These are phyloP conservation scores for Ceraclea dissimilis DNA, from an alignment of 2,888 invertebrate species.

Conservation along the genomic window DNA sequence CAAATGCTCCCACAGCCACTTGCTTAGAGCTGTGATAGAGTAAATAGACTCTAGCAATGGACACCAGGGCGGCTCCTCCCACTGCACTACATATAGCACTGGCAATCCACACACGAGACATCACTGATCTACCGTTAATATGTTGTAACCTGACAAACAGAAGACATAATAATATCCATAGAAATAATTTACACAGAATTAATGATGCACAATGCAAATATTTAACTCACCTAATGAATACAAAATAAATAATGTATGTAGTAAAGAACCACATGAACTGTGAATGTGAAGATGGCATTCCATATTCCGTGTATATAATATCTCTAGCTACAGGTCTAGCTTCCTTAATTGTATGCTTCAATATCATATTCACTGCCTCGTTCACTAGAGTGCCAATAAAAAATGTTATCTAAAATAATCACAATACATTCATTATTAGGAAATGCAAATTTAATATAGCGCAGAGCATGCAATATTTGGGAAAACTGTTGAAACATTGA, in stretches of 20 bases:
- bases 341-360: conserved; percentile 78
- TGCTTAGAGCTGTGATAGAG: conserved; percentile 79
- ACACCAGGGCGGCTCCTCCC: conserved; percentile 52
- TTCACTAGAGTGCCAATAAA: conserved; percentile 71
- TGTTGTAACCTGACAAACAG: conserved; percentile 63
- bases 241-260: conserved; percentile 75
- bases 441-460: conserved; percentile 7
- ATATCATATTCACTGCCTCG: conserved; percentile 68
- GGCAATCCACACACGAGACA: conserved; percentile 66
- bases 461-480: not conserved
- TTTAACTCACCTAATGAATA: conserved; percentile 65
- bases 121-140: conserved; percentile 69
- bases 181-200: not conserved
- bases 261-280: conserved; percentile 91
- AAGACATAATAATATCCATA: not conserved
- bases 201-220: too few relatives aligned
- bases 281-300: conserved; percentile 89
- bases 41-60: conserved; percentile 71
- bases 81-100: conserved; percentile 56
- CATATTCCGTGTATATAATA: conserved; percentile 66
- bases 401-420: conserved; percentile 69
- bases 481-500: too few relatives aligned
- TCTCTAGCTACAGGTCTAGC: conserved; percentile 65
- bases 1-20: conserved; percentile 69
- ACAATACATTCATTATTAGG: too few relatives aligned